Base-by-base conservation (phyloP, 2,888 invertebrate species). In the Autographa pulchrina region DNA sequence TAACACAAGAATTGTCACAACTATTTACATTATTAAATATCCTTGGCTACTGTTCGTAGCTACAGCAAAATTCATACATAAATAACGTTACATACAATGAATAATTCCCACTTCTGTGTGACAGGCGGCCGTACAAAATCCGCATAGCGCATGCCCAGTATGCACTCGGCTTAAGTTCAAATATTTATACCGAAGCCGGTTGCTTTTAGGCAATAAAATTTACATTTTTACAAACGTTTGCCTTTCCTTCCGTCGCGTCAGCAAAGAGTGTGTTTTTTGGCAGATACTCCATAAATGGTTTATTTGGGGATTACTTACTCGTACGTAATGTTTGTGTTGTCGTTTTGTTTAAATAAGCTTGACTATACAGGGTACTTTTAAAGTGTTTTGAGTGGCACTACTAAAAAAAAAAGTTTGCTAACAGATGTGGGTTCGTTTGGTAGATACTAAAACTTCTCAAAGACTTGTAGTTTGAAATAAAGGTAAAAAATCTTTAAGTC, bases 191-290 rank as follows among this genome's bases (percentile, higher is more conserved):
- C 84, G 79, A 82, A 80, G 81, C 78, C 70, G 84, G 82, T 87
- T 85, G 89, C 87, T 88, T 88, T 89, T 88, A 85, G 87, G 91
- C 92, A 91, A 93, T 94, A 94, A 93, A 93, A 94, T 94, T 94
- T 93, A 92, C 94, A 94, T 94, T 94, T 94, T 93, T 91, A 93
- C 93, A 92, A 91, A 92, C 91, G 85, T 85, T 81, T 43, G 68
- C 62, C 61, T 67, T 56, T 65, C 70, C 78, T 80, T 80, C 69
- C 78, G 78, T 75, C 67, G 71, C 31, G 62, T 62, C 52, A 69
- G 62, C 60, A 62, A 56, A 54, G 35, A 68, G 71, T 67, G 65
- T 81, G 72, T 78, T 73, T 80, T 82, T 80, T 83, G 72, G 73
- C 81, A 75, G 68, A 73, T 72, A 75, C 5, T 69, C 63, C 32